A percentile compares a stretch with the other conserved stretches of the same genome.
Evolutionary conservation across 2,113 vertebrate species (phyloP).

Genomic region (Onychostruthus taczanowskii): DNA sequence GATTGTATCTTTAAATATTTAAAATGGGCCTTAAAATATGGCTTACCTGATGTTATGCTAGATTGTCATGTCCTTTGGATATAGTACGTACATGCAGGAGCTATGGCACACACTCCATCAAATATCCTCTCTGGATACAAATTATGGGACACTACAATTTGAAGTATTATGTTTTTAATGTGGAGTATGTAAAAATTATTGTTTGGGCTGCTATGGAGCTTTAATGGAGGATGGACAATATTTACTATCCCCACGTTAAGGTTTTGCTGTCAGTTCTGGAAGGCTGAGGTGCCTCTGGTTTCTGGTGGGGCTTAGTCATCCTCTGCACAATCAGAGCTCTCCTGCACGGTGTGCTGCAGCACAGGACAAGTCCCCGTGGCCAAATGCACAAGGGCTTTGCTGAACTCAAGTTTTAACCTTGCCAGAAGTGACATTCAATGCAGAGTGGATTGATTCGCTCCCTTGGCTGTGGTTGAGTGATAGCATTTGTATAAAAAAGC

Average conservation of each 20-base stretch:
- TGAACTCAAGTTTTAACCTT: neutral
- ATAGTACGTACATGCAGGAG: neutral
- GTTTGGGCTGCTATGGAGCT: neutral
- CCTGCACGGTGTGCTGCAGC: rapidly evolving
- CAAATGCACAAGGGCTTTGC: neutral
- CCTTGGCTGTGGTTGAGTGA: neutral
- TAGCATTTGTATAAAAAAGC: neutral
- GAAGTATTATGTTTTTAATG: neutral
- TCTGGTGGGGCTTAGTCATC: neutral
- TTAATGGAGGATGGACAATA: neutral
- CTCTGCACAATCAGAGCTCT: neutral
- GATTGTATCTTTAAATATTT: slow-evolving; percentile 43
- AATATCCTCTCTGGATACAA: neutral
- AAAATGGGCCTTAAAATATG: neutral
- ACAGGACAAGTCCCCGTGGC: neutral
- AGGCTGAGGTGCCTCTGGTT: neutral
- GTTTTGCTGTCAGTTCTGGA: neutral
- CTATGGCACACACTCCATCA: neutral
- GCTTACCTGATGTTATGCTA: neutral
- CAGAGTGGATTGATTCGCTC: neutral
- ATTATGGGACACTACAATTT: neutral
- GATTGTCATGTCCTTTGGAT: neutral
- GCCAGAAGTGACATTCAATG: neutral
- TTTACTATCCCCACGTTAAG: neutral
- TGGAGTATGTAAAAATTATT: neutral